These are phyloP conservation scores for Eupithecia dodoneata DNA, from an alignment of 2,888 invertebrate genomes.

Conservation along the genomic window DNA sequence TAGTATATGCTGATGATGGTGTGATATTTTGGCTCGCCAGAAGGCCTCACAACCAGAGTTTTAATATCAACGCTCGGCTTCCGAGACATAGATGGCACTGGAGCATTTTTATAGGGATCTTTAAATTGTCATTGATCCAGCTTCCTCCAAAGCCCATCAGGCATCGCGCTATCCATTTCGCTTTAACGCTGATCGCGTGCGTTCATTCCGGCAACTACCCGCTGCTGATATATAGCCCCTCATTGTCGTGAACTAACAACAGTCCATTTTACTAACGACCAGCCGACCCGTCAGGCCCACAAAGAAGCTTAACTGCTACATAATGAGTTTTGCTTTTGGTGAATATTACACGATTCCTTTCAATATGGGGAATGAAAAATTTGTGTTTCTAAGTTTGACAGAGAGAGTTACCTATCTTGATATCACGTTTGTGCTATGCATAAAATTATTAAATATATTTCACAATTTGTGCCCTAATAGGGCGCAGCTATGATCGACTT, in stretches of 20 bases:
- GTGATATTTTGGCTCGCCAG: neutral
- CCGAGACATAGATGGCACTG: neutral
- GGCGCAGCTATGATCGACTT: too few relatives aligned
- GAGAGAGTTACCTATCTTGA: neutral
- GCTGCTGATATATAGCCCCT: constrained; percentile 69
- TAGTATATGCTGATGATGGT: neutral
- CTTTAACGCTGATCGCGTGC: constrained; percentile 49
- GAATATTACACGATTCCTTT: constrained; percentile 18
- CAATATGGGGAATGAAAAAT: constrained; percentile 8
- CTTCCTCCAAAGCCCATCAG: neutral
- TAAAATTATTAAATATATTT: neutral
- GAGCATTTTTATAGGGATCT: neutral
- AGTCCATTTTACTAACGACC: constrained; percentile 73
- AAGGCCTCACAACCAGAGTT: neutral
- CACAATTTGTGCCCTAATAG: neutral
- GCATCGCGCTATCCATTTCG: constrained; percentile 23
- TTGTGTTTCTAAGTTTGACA: neutral
- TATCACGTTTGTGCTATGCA: neutral
- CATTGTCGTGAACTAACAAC: constrained; percentile 77
- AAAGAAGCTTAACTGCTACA: constrained; percentile 40
- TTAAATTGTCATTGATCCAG: neutral
- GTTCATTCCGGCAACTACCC: constrained; percentile 60
- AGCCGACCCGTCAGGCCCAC: constrained; percentile 59
- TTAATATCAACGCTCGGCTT: neutral
- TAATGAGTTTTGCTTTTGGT: constrained; percentile 28